Evolutionary conservation across 2,113 vertebrate genomes (phyloP), one percentile per base, ranked within the genome.

Genomic region (Chionodraco myersi): DNA sequence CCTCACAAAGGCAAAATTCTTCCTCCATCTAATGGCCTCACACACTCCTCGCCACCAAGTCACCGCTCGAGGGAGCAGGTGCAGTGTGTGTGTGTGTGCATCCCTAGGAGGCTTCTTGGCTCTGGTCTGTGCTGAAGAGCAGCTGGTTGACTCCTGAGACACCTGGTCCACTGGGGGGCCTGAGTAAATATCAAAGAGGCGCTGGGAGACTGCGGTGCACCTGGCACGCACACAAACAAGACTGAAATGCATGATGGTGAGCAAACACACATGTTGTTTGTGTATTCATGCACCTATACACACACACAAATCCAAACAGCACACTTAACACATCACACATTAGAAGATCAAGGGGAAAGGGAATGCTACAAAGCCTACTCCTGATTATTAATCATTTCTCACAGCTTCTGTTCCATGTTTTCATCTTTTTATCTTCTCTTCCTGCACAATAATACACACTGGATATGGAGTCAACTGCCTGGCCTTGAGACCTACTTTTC

Each of bases 141-240:
- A 92, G 91, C 90, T 91, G 87, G 91, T 90, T 90, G 89, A 92
- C 90, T 93, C 91, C 92, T 92, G 90, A 94, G 91, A 90, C 92
- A 94, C 91, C 92, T 92, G 90, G 89, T 92, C 74, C 77, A 83
- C 82, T 75, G 66, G 91, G 86, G 88, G 89, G 90, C 53, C 85
- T 77, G 85, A 84, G 88, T 83, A 91, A 92, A 93, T 92, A 93
- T 92, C 89, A 91, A 92, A 93, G 93, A 81, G 49, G 2, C 80
- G 72, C 80, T 70, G 79, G 85, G 82, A 89, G 86, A 75, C 75
- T 75, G 72, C 41, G 56, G 79, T 80, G 80, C 90, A 91, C 79
- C 92, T 92, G 92, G 92, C 86, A 82, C 26, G 14, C 67, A 79
- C 84, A 90, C 86, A 92, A 87, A 89, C 89, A 82, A 71, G 63